These are phyloP conservation scores for Cepphus grylle DNA, from an alignment of 2,113 vertebrate genomes.

Conservation along the genomic window DNA sequence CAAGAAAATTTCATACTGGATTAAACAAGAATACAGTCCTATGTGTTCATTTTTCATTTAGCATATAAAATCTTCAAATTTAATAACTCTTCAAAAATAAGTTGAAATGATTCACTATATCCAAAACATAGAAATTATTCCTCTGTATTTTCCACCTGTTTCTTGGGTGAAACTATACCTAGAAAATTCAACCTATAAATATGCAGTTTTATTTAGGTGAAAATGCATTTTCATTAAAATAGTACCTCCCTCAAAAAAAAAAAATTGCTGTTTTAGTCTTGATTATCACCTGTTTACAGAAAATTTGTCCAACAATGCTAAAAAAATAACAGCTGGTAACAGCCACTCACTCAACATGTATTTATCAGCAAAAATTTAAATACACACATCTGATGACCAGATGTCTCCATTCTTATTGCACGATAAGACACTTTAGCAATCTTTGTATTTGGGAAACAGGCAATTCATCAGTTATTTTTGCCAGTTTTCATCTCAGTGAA, in stretches of 20 bases:
- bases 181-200: background rate
- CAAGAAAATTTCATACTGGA: background rate
- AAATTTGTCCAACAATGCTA: background rate
- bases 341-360: background rate
- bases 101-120: background rate
- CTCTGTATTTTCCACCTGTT: rapidly evolving
- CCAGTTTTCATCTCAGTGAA: background rate
- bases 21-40: background rate
- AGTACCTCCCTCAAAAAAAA: background rate
- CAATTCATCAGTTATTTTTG: background rate
- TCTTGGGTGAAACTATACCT: background rate
- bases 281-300: background rate
- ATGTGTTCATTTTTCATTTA: background rate
- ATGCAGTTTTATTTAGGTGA: background rate
- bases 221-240: background rate
- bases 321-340: background rate
- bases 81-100: background rate
- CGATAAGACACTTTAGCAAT: background rate
- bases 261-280: background rate
- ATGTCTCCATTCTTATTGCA: background rate
- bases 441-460: background rate
- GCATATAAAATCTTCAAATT: background rate
- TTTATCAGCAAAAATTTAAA: background rate
- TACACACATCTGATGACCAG: background rate
- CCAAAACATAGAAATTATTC: background rate